Evolutionary conservation across 1,140 invertebrate genomes (phyloP), one percentile per base, ranked within the genome.

Genomic region (Hyphantria cunea): DNA sequence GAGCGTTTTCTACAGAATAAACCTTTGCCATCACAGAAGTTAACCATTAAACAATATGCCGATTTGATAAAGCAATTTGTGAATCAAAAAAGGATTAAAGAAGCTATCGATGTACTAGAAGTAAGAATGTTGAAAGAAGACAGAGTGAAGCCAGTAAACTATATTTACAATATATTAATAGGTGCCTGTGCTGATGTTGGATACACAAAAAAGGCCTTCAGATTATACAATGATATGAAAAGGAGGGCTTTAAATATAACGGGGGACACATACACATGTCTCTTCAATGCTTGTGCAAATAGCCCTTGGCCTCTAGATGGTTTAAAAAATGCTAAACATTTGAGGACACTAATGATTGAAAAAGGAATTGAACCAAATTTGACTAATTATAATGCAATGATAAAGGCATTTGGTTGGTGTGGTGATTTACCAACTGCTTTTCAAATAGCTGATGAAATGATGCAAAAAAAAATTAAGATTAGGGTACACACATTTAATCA

Each of bases 251-350:
- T 97, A 0, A 92, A 92, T 68, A 93, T 94, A 0, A 95, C 93
- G 34, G 92, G 92, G 0, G 93, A 94, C 8, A 95, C 94, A 7
- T 97, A 97, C 76, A 97, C 96, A 10, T 95, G 94, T 56, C 89
- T 99, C 11, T 96, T 99, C 78, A 97, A 97, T 91, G 95, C 96
- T 7, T 98, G 97, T 89, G 93, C 96, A 7, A 95, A 97, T 83
- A 95, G 93, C 54, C 96, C 96, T 0, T 94, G 92, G 83, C 76
- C 89, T 15, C 75, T 84, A 37, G 93, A 95, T 82, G 94, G 95
- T 17, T 80, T 95, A 31, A 89, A 92, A 47, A 88, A 93, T 76
- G 96, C 96, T 0, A 92, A 83, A 31, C 76, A 93, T 64, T 90
- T 98, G 31, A 84, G 94, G 53, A 83, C 94, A 66, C 87, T 94